Percentiles rank a stretch among this genome's conserved stretches.
phyloP scores from a whole-genome alignment of 2,888 invertebrate species.

The Trichacis sp. region DNA sequence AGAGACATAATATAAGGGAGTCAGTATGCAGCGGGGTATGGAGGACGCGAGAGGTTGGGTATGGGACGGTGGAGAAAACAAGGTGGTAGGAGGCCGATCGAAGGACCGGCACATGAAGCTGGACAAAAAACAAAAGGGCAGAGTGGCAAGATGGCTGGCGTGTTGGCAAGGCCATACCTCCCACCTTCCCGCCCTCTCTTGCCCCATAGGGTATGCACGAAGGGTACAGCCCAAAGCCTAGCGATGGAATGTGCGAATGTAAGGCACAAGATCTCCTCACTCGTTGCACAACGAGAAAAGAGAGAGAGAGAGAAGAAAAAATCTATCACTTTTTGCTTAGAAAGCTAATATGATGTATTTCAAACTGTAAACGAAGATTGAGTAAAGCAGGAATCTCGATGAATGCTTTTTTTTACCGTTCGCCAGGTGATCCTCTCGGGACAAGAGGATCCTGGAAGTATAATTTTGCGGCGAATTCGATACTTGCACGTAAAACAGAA shows the following conservation, averaged over 20 bases:
- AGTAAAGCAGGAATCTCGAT: not conserved
- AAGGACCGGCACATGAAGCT: conserved; percentile 39
- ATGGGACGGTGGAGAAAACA: conserved; percentile 17
- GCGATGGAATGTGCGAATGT: conserved; percentile 48
- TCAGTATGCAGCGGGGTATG: conserved; percentile 58
- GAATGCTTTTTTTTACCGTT: too few relatives aligned
- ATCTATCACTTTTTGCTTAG: not conserved
- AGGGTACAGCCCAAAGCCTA: conserved; percentile 51
- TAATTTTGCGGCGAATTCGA: conserved; percentile 23
- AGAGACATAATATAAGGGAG: conserved; percentile 59
- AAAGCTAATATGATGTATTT: not conserved
- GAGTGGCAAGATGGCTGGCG: conserved; percentile 66
- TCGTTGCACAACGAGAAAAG: conserved; percentile 33
- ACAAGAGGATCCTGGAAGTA: not conserved
- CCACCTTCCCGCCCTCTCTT: conserved; percentile 48
- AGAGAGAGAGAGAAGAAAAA: conserved; percentile 6
- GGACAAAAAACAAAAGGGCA: conserved; percentile 65
- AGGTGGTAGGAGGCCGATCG: conserved; percentile 18
- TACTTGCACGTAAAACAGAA: conserved; percentile 28
- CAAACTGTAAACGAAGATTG: not conserved
- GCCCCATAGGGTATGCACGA: conserved; percentile 1
- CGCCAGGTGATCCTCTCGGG: not conserved
- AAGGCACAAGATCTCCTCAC: conserved; percentile 41
- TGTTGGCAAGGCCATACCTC: conserved; percentile 55
- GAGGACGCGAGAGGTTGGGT: conserved; percentile 30